phyloP scores from a whole-genome alignment of 2,113 vertebrate genomes.

The Crotophaga sulcirostris region DNA sequence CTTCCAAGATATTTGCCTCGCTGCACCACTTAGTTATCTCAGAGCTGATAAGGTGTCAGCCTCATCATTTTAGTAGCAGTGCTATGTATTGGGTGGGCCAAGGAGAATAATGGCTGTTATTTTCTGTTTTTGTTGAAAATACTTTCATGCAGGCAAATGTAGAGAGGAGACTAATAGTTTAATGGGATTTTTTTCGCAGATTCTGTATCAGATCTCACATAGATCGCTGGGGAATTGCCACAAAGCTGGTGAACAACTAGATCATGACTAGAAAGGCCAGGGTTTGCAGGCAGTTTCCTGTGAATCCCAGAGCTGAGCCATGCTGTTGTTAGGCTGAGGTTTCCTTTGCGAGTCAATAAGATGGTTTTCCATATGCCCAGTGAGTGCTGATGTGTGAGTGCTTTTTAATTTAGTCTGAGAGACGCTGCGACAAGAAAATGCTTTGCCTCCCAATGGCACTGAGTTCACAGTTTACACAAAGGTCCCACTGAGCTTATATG shows the following conservation, averaged over 20 bases:
- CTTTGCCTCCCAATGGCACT: not conserved
- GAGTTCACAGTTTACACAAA: not conserved
- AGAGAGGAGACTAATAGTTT: not conserved
- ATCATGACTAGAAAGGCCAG: not conserved
- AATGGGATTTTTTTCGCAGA: not conserved
- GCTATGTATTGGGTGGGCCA: fast-evolving
- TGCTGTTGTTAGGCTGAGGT: not conserved
- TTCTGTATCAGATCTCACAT: not conserved
- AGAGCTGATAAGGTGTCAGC: not conserved
- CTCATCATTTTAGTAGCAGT: not conserved
- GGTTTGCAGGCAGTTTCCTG: not conserved
- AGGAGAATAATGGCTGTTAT: not conserved
- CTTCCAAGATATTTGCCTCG: not conserved
- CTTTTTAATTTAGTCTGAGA: not conserved
- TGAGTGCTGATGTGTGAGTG: not conserved
- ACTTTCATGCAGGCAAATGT: not conserved
- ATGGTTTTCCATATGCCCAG: not conserved
- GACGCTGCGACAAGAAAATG: not conserved
- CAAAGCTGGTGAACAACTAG: not conserved
- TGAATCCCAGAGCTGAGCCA: not conserved
- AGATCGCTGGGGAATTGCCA: not conserved
- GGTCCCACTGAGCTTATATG: not conserved
- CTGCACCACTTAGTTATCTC: not conserved
- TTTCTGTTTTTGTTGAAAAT: not conserved
- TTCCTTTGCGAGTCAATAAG: not conserved